phyloP scores from a whole-genome alignment of 2,888 invertebrate species.

The Drosophila hamatofila region DNA sequence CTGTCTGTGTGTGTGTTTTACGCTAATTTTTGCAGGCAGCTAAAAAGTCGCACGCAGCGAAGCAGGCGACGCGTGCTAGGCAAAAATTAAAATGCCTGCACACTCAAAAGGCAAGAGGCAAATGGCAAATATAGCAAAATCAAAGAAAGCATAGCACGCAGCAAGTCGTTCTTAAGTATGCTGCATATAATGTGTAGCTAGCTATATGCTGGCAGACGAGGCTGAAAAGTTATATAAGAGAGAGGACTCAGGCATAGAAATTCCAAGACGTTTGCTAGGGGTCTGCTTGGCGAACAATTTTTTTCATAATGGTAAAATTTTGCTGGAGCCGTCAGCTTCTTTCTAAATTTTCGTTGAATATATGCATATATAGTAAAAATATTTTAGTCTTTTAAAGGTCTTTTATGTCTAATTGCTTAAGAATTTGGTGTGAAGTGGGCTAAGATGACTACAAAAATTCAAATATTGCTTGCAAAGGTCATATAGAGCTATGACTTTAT shows the following conservation, averaged over 20 bases:
- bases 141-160: conserved; percentile 18
- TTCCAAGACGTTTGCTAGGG: not conserved
- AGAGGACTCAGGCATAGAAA: not conserved
- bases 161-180: conserved; percentile 37
- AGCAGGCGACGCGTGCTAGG: conserved; percentile 50
- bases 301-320: not conserved
- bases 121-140: conserved; percentile 12
- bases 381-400: too few species aligned
- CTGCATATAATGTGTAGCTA: conserved; percentile 29
- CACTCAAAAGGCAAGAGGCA: conserved; percentile 4
- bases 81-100: conserved; percentile 64
- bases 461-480: too few species aligned
- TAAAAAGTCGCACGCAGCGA: conserved; percentile 52
- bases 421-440: too few species aligned
- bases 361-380: too few species aligned
- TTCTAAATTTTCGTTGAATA: too few species aligned
- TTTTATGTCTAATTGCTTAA: too few species aligned
- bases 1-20: conserved; percentile 30
- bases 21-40: conserved; percentile 58
- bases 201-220: conserved; percentile 7
- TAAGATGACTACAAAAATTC: too few species aligned
- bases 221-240: not conserved
- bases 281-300: not conserved
- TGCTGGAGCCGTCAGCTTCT: too few species aligned
- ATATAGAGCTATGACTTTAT: too few species aligned